Evolutionary conservation across 2,888 invertebrate species (phyloP), one percentile per base, ranked within the genome.

Genomic region (Onthophagus sagittarius): DNA sequence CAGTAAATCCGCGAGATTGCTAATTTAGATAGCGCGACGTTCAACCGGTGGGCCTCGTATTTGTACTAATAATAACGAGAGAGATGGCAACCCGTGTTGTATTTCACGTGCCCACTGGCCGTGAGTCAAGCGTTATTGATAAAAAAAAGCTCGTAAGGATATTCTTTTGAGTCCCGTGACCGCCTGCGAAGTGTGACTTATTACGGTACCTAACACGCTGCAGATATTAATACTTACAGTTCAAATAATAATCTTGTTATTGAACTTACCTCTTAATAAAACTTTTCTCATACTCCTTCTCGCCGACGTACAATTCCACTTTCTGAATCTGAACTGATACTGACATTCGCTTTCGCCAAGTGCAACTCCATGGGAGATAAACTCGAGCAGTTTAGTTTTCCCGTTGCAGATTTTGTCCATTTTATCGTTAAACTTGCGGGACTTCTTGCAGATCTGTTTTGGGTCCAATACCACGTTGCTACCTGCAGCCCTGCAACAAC

Each of bases 241-340:
- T 53, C 23, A 23, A 23, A 64, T 23, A 9, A 14, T 64, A 15
- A 3, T 14, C 23, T 23, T 23, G 23, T 23, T n/a, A n/a, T n/a
- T n/a, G n/a, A 71, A 79, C 88, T 88, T 86, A 97, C 96, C 96
- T 89, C 92, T 91, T 84, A 93, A 88, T 75, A 97, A 88, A 82
- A 97, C 94, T 86, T 94, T 94, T 84, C 93, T 91, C 85, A 95
- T 90, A 78, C 94, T 94, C 78, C 92, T 89, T 79, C 93, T 89
- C 76, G 92, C 89, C 0, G 94, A 92, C 73, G 95, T 94, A 84
- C 96, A 96, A 85, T 96, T 96, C 96, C 96, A 96, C 84, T 93
- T 88, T 75, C 94, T 89, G 84, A 92, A 91, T 74, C 92, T 88
- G 86, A 96, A 96, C 87, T 96, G 96, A 85, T 92, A 90, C 79